Evolutionary conservation across 2,113 vertebrate species (phyloP).

Genomic region (Sminthopsis crassicaudata): DNA sequence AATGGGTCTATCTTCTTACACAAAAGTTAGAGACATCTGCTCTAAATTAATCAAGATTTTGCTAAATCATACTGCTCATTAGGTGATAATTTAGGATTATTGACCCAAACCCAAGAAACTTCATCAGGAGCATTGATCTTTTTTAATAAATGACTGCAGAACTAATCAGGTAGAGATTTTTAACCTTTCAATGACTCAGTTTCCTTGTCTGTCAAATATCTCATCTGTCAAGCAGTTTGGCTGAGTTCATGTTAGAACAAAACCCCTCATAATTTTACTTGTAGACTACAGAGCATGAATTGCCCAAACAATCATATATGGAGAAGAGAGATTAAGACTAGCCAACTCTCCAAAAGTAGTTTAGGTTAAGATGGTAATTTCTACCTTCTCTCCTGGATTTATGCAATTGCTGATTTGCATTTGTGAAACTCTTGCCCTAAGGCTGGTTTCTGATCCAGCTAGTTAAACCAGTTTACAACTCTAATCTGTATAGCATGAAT

Average conservation of each 20-base stretch:
- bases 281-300: neutral
- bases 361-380: slow-evolving; percentile 27
- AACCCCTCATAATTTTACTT: neutral
- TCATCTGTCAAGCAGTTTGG: slow-evolving; percentile 30
- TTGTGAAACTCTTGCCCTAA: slow-evolving; percentile 6
- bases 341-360: slow-evolving; percentile 27
- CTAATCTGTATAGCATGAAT: slow-evolving; percentile 13
- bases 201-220: slow-evolving; percentile 24
- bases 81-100: neutral
- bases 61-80: neutral
- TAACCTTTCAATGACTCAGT: slow-evolving; percentile 3
- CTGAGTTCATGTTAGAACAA: neutral
- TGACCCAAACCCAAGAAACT: neutral
- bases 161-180: neutral
- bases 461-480: slow-evolving; percentile 43
- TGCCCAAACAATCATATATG: slow-evolving; percentile 22
- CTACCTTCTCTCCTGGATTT: slow-evolving; percentile 4
- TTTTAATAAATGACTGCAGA: neutral
- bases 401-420: slow-evolving; percentile 3
- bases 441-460: slow-evolving; percentile 36
- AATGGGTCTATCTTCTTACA: neutral
- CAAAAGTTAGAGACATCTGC: neutral
- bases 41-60: neutral
- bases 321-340: neutral
- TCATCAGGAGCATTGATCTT: neutral